Base-by-base conservation (phyloP, 2,888 invertebrate genomes). In the Hetaerina titia region DNA sequence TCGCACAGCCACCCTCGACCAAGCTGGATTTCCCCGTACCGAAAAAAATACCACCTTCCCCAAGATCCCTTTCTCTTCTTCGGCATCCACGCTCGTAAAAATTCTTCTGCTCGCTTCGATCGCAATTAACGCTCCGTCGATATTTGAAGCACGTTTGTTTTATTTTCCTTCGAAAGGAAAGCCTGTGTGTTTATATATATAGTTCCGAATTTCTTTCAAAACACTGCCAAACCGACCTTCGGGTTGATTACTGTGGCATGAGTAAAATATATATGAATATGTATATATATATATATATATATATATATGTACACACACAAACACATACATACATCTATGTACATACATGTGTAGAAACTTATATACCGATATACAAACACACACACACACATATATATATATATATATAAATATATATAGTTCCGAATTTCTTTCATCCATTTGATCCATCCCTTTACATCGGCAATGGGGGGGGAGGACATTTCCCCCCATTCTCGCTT, bases 41-140 rank as follows among this genome's bases (percentile, higher is more conserved):
- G 2, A 7, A 8, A n/a, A 7, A n/a, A 19, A n/a, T n/a, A 69
- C 17, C 31, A 13, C 81, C 2, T 81, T 81, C 13, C 13, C 25
- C 22, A 81, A 81, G 81, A n/a, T 19, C 2, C 31, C 22, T 56
- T 45, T 88, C 19, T 45, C 88, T 56, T 6, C 56, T 5, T 17
- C 9, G n/a, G 11, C 88, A 45, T 22, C 45, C 88, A 45, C 56
- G 19, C 45, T 88, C 88, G 17, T 17, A 56, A 88, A 45, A 88
- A 56, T 19, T 88, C 88, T 88, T 88, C 88, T 19, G 19, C n/a
- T 88, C 88, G 45, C 56, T 45, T 88, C 88, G 88, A 88, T 88
- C 88, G 88, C 19, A 88, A 88, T 88, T 56, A 45, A 88, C 88
- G 45, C 88, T 45, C 56, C 45, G 45, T 45, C 56, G 45, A 56